Percentiles rank a stretch among this genome's conserved stretches.
Evolutionary conservation across 2,888 invertebrate species (phyloP).

Genomic region (Steromphala cineraria): DNA sequence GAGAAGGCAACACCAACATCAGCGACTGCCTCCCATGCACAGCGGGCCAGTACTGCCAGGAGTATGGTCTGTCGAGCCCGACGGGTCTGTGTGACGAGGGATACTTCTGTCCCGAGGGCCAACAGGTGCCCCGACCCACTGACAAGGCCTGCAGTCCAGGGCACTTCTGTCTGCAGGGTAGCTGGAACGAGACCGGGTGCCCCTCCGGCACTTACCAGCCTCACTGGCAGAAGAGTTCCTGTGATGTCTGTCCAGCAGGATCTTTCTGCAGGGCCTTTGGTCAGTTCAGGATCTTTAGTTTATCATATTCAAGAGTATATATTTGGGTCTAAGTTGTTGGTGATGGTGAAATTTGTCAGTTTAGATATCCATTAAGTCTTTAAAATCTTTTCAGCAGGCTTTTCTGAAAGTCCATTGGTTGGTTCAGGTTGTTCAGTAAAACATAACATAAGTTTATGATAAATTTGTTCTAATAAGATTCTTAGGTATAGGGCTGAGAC

Average conservation of each 20-base stretch:
- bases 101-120: conserved; percentile 72
- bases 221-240: conserved; percentile 63
- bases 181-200: conserved; percentile 71
- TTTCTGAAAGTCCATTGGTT: conserved; percentile 70
- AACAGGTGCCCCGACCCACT: conserved; percentile 59
- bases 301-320: background rate
- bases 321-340: too few relatives aligned
- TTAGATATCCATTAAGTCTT: too few relatives aligned
- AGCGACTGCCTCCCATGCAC: conserved; percentile 69
- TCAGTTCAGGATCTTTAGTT: conserved; percentile 38
- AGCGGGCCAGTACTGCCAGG: conserved; percentile 68
- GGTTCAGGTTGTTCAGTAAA: conserved; percentile 29
- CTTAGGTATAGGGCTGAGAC: too few relatives aligned
- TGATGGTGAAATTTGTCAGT: too few relatives aligned
- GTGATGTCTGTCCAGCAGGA: conserved; percentile 69
- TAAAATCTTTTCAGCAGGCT: conserved; percentile 70
- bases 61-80: conserved; percentile 62
- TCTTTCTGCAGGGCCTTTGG: conserved; percentile 70
- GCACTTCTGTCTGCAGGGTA: conserved; percentile 71
- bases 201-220: conserved; percentile 72
- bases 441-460: too few relatives aligned
- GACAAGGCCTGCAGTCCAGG: conserved; percentile 69
- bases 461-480: too few relatives aligned
- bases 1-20: conserved; percentile 56
- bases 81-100: conserved; percentile 65